phyloP scores from a whole-genome alignment of 2,113 vertebrate species.

The Coreoperca whiteheadi region DNA sequence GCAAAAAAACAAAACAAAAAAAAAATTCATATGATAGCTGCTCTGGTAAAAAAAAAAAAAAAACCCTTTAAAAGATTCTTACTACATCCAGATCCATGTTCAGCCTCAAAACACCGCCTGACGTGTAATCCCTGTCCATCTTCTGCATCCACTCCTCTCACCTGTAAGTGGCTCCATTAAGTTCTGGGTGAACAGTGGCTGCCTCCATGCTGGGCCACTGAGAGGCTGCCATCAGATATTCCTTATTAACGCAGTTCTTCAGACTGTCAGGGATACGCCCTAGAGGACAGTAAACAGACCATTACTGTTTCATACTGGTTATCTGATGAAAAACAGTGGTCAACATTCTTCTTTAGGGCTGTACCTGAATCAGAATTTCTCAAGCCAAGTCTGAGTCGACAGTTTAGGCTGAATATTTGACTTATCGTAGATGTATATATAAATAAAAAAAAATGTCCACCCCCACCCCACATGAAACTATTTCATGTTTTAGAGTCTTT shows the following conservation, averaged over 20 bases:
- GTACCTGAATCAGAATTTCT: not conserved
- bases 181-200: slow-evolving; percentile 90
- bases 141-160: slow-evolving; percentile 56
- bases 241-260: slow-evolving; percentile 97
- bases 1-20: not conserved
- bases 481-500: no score
- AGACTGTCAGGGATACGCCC: slow-evolving; percentile 93
- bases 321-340: not conserved
- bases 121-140: not conserved
- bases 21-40: not conserved
- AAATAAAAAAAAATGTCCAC: no score
- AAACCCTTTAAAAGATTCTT: no score
- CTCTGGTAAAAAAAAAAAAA: not conserved
- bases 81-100: not conserved
- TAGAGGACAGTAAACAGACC: slow-evolving; percentile 54
- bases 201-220: slow-evolving; percentile 94
- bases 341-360: not conserved
- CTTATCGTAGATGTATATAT: no score
- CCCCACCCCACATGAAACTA: not conserved
- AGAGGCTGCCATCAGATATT: slow-evolving; percentile 92
- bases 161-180: slow-evolving; percentile 92
- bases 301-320: not conserved
- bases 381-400: not conserved
- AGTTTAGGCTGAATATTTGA: no score
- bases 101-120: not conserved